These are phyloP conservation scores for Naja naja DNA, from an alignment of 2,113 vertebrate species.

Conservation along the genomic window DNA sequence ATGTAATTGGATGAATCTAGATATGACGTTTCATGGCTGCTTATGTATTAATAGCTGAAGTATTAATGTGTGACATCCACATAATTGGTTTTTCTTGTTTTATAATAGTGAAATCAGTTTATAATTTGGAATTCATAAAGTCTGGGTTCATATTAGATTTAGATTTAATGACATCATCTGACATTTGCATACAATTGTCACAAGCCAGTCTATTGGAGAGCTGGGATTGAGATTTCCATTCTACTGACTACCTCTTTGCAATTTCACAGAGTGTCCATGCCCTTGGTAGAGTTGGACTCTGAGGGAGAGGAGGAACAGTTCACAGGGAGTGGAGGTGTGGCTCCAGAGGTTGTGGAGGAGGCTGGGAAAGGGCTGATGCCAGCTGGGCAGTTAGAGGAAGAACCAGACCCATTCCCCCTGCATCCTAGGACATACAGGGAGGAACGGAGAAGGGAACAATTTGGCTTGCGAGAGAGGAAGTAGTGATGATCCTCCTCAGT, in stretches of 20 bases:
- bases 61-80: not conserved
- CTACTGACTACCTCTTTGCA: not conserved
- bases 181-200: not conserved
- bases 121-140: not conserved
- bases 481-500: no score
- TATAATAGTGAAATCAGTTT: not conserved
- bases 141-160: not conserved
- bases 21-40: not conserved
- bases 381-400: no score
- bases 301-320: no score
- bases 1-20: not conserved
- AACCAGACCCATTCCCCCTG: no score
- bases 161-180: not conserved
- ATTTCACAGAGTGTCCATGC: no score
- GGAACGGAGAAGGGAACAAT: no score
- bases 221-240: not conserved
- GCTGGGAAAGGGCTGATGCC: no score
- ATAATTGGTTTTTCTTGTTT: not conserved
- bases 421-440: no score
- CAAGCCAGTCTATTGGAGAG: not conserved
- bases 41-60: not conserved
- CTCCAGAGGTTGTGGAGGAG: no score
- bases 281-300: no score
- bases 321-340: no score
- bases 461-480: no score